Evolutionary conservation across 2,113 vertebrate genomes (phyloP).

Genomic region (Chaetodon trifascialis): DNA sequence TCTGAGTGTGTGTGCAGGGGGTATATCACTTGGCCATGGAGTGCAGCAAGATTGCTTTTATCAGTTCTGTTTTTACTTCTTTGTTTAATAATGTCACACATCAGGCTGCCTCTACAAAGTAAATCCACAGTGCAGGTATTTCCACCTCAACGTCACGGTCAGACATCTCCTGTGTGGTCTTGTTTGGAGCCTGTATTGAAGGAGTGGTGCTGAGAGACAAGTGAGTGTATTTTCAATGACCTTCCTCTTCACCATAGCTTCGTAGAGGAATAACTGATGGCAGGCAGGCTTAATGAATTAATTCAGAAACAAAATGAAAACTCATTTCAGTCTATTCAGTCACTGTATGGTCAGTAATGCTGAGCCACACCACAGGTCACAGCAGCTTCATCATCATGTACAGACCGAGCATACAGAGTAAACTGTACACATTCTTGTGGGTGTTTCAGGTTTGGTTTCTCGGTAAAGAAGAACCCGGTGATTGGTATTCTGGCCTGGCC

Average conservation of each 20-base stretch:
- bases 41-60: not conserved
- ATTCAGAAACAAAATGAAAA: no score
- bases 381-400: not conserved
- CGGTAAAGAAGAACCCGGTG: slow-evolving; percentile 90
- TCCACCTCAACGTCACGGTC: slow-evolving; percentile 64
- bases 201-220: slow-evolving; percentile 95
- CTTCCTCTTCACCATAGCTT: no score
- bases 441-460: slow-evolving; percentile 89
- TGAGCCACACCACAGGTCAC: not conserved
- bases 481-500: slow-evolving; percentile 95
- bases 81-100: not conserved
- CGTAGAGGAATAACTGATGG: not conserved
- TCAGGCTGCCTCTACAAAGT: not conserved
- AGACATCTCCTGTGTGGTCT: slow-evolving; percentile 94
- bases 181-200: slow-evolving; percentile 97
- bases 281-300: no score
- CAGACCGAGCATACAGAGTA: not conserved
- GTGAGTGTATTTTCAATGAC: slow-evolving; percentile 79
- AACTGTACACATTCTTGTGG: not conserved
- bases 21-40: not conserved
- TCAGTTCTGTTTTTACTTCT: not conserved
- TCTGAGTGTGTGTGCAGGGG: not conserved
- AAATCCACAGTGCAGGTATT: not conserved
- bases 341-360: not conserved
- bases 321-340: no score